Conservation (phyloP, 1,140 invertebrate genomes). For the Chlorops oryzae region DNA sequence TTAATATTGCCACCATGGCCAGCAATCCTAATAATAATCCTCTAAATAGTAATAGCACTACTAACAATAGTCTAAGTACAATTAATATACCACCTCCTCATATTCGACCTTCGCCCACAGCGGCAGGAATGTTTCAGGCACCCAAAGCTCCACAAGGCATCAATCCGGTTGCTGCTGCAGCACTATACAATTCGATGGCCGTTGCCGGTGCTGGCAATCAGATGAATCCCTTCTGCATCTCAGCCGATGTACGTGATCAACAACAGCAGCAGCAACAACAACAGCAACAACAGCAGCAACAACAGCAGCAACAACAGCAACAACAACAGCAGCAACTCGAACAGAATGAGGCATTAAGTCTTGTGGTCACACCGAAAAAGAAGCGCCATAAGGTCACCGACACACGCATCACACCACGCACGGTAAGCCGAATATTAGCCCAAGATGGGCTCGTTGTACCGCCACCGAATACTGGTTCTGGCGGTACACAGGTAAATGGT, state of each 20-base stretch:
- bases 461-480: conserved; percentile 48
- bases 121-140: conserved; percentile 71
- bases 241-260: conserved; percentile 44
- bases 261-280: conserved; percentile 34
- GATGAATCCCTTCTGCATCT: conserved; percentile 64
- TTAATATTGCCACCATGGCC: conserved; percentile 1
- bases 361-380: conserved; percentile 91
- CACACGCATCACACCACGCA: conserved; percentile 86
- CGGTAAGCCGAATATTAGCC: conserved; percentile 77
- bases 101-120: conserved; percentile 59
- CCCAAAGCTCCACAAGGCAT: conserved; percentile 66
- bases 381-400: conserved; percentile 96
- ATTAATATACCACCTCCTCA: conserved; percentile 59
- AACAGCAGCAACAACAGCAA: conserved; percentile 50
- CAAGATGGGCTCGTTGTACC: conserved; percentile 68
- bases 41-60: conserved; percentile 30
- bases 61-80: conserved; percentile 45
- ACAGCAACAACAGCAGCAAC: conserved; percentile 31
- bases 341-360: conserved; percentile 88
- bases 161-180: conserved; percentile 57
- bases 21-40: conserved; percentile 25
- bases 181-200: conserved; percentile 55
- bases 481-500: too few relatives aligned
- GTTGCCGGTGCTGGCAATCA: conserved; percentile 43
- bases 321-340: conserved; percentile 53